Evolutionary conservation across 1,140 invertebrate species (phyloP).

Genomic region (Calephelis virginiensis): DNA sequence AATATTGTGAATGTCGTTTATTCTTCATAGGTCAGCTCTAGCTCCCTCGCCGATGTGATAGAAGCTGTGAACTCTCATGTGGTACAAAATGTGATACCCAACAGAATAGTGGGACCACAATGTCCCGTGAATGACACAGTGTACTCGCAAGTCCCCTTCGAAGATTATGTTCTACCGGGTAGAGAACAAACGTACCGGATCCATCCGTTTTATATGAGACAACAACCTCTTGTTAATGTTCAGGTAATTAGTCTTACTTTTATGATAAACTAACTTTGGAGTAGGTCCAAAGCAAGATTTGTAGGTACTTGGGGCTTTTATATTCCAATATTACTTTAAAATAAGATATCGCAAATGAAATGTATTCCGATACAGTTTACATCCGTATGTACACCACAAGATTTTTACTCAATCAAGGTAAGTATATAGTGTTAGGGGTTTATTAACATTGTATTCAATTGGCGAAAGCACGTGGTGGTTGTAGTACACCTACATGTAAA

Average conservation of each 20-base stretch:
- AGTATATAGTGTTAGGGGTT: too few species aligned
- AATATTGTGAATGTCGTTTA: background rate
- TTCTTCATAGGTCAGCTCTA: constrained; percentile 47
- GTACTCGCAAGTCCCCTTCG: constrained; percentile 55
- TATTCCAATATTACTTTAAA: too few species aligned
- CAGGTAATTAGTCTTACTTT: constrained; percentile 43
- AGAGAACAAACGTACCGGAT: constrained; percentile 61
- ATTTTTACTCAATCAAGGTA: too few species aligned
- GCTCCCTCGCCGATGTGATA: constrained; percentile 49
- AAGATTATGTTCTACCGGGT: constrained; percentile 64
- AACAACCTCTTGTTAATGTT: constrained; percentile 50
- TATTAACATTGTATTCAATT: too few species aligned
- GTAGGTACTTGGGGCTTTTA: too few species aligned
- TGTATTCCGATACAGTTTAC: too few species aligned
- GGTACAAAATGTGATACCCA: constrained; percentile 55
- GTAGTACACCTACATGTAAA: too few species aligned
- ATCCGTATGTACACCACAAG: too few species aligned
- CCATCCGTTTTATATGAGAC: constrained; percentile 65
- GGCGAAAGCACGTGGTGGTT: too few species aligned
- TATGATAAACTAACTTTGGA: background rate
- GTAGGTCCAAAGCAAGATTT: background rate
- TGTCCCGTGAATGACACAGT: constrained; percentile 56
- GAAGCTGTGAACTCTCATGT: constrained; percentile 51
- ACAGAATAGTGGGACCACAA: constrained; percentile 56
- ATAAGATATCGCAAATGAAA: too few species aligned